phyloP scores from a whole-genome alignment of 2,113 vertebrate genomes.

The Spea multiplicata region DNA sequence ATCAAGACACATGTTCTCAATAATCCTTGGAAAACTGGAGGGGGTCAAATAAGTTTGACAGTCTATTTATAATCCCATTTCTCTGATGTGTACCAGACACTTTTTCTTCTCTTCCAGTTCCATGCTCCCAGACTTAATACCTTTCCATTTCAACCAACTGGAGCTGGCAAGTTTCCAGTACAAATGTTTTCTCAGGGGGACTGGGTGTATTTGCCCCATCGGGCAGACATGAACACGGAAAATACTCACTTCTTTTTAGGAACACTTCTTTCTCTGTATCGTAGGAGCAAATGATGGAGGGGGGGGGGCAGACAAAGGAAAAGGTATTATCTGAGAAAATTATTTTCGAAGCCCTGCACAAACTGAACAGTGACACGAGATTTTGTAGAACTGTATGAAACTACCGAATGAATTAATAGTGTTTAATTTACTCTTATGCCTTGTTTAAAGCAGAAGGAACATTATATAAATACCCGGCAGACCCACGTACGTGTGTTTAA shows the following conservation, averaged over 20 bases:
- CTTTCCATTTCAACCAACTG: conserved; percentile 24
- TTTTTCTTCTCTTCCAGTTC: conserved; percentile 30
- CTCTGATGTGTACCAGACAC: conserved; percentile 10
- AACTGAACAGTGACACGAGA: not conserved
- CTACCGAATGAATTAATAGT: no score
- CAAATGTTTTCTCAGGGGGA: conserved; percentile 29
- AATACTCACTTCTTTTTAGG: not conserved
- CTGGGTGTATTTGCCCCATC: not conserved
- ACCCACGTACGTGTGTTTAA: no score
- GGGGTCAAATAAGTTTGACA: conserved; percentile 29
- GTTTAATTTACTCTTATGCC: no score
- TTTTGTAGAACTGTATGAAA: not conserved
- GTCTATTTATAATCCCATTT: conserved; percentile 19
- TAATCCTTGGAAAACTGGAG: conserved; percentile 23
- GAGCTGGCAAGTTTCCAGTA: conserved; percentile 20
- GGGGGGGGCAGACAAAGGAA: not conserved
- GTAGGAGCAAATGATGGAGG: not conserved
- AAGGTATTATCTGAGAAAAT: not conserved
- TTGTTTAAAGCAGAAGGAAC: no score
- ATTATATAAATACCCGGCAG: no score
- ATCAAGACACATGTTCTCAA: not conserved
- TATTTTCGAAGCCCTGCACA: not conserved
- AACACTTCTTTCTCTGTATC: not conserved
- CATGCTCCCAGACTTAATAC: conserved; percentile 33
- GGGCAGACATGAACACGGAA: conserved; percentile 3